Conservation (phyloP, 2,888 invertebrate genomes). For the Drosophila meridionalis region DNA sequence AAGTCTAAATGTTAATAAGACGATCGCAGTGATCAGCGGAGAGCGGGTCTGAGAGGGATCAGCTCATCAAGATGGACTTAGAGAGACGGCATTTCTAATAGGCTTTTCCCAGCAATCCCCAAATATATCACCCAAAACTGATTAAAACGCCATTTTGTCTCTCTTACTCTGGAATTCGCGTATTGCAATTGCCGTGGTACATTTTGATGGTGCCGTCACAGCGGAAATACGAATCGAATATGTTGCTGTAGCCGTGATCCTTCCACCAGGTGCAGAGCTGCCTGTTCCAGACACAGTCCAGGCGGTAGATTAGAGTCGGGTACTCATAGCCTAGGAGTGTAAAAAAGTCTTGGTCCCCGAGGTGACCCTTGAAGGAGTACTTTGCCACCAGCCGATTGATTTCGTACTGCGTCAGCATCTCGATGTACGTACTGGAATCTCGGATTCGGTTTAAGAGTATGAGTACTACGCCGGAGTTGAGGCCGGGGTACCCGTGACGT, state of each 20-base stretch:
- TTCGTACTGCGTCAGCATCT: constrained; percentile 86
- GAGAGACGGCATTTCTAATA: neutral
- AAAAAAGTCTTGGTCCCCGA: constrained; percentile 94
- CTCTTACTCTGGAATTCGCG: constrained; percentile 87
- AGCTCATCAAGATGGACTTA: neutral
- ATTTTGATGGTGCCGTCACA: constrained; percentile 89
- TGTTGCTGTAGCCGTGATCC: constrained; percentile 89
- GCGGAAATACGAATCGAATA: constrained; percentile 90
- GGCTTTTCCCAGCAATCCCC: neutral
- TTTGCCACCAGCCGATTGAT: constrained; percentile 87
- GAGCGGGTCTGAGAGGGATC: neutral
- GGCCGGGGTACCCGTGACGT: constrained; percentile 89
- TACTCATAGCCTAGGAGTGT: constrained; percentile 90
- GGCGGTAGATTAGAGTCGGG: constrained; percentile 89
- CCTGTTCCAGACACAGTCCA: constrained; percentile 92
- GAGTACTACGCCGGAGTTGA: constrained; percentile 92
- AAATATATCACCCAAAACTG: constrained; percentile 6
- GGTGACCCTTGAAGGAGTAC: constrained; percentile 89
- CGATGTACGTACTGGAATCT: constrained; percentile 87
- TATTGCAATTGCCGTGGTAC: constrained; percentile 92
- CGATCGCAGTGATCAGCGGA: constrained; percentile 1
- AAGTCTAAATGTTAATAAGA: constrained; percentile 11
- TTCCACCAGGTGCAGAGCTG: constrained; percentile 94
- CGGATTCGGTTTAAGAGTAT: constrained; percentile 89
- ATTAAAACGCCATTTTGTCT: neutral